A percentile compares a stretch with the other conserved stretches of the same genome.
Conservation (phyloP, 2,888 invertebrate species). For the Agriopis leucophaearia region DNA sequence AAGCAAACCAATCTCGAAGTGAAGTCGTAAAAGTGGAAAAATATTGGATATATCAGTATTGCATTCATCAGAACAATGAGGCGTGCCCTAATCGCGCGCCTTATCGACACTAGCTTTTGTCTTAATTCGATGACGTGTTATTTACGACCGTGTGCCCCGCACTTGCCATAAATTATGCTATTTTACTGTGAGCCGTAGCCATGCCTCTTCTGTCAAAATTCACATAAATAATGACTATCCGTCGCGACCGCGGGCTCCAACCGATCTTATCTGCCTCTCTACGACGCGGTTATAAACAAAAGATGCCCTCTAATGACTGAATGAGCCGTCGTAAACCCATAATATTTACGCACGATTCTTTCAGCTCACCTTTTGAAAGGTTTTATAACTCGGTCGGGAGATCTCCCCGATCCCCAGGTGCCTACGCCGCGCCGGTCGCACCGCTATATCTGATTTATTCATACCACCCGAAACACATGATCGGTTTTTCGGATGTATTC, state of each 20-base stretch:
- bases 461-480: conserved; percentile 83
- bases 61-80: conserved; percentile 76
- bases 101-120: conserved; percentile 80
- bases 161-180: conserved; percentile 81
- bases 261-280: conserved; percentile 76
- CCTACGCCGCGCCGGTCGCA: conserved; percentile 70
- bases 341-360: conserved; percentile 83
- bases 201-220: conserved; percentile 79
- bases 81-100: conserved; percentile 73
- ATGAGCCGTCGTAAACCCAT: conserved; percentile 82
- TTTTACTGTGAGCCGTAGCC: conserved; percentile 68
- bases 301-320: conserved; percentile 80
- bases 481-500: conserved; percentile 76
- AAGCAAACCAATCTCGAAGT: conserved; percentile 65
- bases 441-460: conserved; percentile 83
- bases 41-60: conserved; percentile 73
- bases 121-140: conserved; percentile 81
- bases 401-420: conserved; percentile 71
- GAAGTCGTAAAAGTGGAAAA: conserved; percentile 75
- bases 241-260: conserved; percentile 69
- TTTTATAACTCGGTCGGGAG: conserved; percentile 77
- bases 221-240: conserved; percentile 82
- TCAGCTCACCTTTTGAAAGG: conserved; percentile 80
- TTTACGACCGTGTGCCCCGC: conserved; percentile 71
- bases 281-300: conserved; percentile 81